Base-by-base conservation (phyloP, 2,113 vertebrate genomes). In the Oxyruncus cristatus region DNA sequence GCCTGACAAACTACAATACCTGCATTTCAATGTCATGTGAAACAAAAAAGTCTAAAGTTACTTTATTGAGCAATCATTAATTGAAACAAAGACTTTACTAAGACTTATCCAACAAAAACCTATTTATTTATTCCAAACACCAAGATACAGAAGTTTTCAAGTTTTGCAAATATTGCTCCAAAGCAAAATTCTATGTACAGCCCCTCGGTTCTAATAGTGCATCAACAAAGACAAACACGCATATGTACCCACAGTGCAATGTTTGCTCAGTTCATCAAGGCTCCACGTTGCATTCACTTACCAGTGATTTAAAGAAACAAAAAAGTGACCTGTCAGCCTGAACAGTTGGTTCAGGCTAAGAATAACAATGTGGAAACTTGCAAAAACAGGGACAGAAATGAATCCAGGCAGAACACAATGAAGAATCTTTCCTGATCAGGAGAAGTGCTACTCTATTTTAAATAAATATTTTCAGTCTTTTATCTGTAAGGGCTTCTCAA, bases 121-220 rank as follows among this genome's bases (percentile, higher is more conserved):
- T 97, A 96, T 97, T 98, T 98, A 98, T 98, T 98, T 97, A 94
- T 96, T 97, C 96, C 97, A 97, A 98, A 98, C 97, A 98, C 95
- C 83, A 83, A 98, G 96, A 97, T 97, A 98, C 97, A 98, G 94
- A 97, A 97, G 83, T 97, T 97, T 98, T 97, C 94, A 89, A 97
- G 97, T 98, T 97, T 97, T 95, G 97, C 95, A 98, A 97, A 98
- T 98, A 97, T 97, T 98, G 96, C 97, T 98, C 93, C 93, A 97
- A 96, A 98, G 97, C 97, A 97, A 97, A 97, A 94, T 61, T 95
- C 83, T 97, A 96, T 97, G 41, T 97, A 98, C 96, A 98, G 95
- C 88, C 95, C 93, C 96, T 98, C 92, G 3, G 95, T 92, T 97
- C 96, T 97, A 97, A 97, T 87, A 98, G 97, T 93, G 73, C 94